phyloP scores from a whole-genome alignment of 2,113 vertebrate species.

The Gorsachius goisagi region DNA sequence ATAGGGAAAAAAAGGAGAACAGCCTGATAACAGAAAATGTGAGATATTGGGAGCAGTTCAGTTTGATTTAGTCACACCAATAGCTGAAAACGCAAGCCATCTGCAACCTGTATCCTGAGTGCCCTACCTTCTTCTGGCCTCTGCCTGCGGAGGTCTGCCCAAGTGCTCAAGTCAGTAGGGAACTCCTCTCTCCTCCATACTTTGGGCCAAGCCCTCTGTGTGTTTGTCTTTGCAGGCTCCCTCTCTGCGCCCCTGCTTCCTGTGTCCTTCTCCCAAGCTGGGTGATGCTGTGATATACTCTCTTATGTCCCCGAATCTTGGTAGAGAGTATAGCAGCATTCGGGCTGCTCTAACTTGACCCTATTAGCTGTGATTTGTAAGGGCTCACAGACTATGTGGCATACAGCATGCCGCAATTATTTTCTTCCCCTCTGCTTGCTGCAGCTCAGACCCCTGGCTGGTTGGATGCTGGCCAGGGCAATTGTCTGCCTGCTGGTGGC shows the following conservation, averaged over 20 bases:
- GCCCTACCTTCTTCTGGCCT: not conserved
- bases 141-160: not conserved
- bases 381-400: not conserved
- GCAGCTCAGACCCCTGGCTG: not conserved
- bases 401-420: not conserved
- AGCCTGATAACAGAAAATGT: not conserved
- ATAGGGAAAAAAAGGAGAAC: not conserved
- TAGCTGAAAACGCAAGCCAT: rapidly evolving
- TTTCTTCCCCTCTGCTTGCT: not conserved
- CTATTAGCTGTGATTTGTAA: not conserved
- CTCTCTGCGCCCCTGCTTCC: not conserved
- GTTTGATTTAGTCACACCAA: not conserved
- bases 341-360: not conserved
- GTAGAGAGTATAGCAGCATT: not conserved
- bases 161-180: not conserved
- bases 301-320: not conserved
- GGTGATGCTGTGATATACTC: not conserved
- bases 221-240: not conserved
- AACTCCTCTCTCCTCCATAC: not conserved
- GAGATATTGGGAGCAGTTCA: not conserved
- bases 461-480: not conserved
- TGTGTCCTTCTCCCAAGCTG: not conserved
- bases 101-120: not conserved
- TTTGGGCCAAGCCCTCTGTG: not conserved
- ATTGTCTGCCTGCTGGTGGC: not conserved